Conservation (phyloP, 2,888 invertebrate genomes). For the Mactromeris polynyma region DNA sequence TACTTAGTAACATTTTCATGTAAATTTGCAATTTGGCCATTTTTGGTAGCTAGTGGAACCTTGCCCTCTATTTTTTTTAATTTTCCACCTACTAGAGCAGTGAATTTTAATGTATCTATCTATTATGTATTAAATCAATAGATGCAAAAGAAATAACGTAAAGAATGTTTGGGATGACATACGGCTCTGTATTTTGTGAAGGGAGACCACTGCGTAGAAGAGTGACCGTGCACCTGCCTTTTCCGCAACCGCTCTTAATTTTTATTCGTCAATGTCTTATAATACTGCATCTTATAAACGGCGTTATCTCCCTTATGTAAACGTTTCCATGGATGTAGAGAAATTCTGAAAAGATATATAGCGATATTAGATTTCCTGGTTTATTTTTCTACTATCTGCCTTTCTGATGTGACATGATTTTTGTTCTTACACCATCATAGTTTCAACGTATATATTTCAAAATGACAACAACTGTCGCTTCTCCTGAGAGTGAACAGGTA, state of each 20-base stretch:
- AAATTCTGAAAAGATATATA: background rate
- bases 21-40: too few species aligned
- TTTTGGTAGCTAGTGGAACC: too few species aligned
- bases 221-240: background rate
- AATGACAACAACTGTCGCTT: constrained; percentile 23
- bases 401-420: background rate
- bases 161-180: too few species aligned
- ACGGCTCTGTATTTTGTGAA: too few species aligned
- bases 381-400: background rate
- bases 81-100: too few species aligned
- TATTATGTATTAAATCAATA: too few species aligned
- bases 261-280: background rate
- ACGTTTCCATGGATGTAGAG: constrained; percentile 64
- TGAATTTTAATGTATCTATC: too few species aligned
- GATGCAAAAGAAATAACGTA: too few species aligned
- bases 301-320: constrained; percentile 60
- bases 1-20: too few species aligned
- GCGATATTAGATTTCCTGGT: background rate
- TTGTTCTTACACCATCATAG: background rate
- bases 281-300: background rate
- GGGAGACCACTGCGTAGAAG: too few species aligned
- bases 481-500: constrained; percentile 37
- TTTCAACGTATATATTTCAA: background rate
- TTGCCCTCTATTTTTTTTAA: too few species aligned
- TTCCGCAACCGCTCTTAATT: background rate